Evolutionary conservation across 2,888 invertebrate genomes (phyloP).

Genomic region (Watsonalla binaria): DNA sequence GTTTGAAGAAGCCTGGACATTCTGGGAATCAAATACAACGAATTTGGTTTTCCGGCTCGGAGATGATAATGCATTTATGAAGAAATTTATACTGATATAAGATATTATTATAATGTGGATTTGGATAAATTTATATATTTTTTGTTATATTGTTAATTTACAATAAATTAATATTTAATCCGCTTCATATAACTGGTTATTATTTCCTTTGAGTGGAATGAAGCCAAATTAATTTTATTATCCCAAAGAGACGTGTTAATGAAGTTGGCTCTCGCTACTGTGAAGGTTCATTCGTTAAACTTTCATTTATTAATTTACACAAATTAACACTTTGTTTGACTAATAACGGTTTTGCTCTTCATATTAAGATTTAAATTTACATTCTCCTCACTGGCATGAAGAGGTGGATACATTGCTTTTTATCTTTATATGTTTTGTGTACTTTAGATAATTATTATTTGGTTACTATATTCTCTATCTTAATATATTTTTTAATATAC

Average conservation of each 20-base stretch:
- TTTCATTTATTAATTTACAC: background rate
- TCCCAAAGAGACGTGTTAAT: background rate
- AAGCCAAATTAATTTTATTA: background rate
- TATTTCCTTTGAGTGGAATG: conserved; percentile 15
- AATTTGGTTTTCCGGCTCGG: conserved; percentile 39
- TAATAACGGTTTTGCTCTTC: too few species aligned
- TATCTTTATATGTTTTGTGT: background rate
- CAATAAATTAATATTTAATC: conserved; percentile 59
- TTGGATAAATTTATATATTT: conserved; percentile 44
- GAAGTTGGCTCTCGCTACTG: background rate
- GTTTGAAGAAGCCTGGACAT: conserved; percentile 60
- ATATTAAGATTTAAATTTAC: too few species aligned
- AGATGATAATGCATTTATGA: conserved; percentile 63
- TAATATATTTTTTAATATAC: too few species aligned
- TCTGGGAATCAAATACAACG: conserved; percentile 38
- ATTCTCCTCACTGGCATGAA: background rate
- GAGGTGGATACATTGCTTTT: too few species aligned
- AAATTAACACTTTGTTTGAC: background rate
- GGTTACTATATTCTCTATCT: too few species aligned
- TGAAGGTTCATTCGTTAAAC: background rate
- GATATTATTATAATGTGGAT: conserved; percentile 53
- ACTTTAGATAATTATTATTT: too few species aligned
- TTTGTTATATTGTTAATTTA: conserved; percentile 40
- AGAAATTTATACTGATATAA: conserved; percentile 35
- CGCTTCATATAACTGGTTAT: conserved; percentile 40